Percentiles rank a stretch among this genome's conserved stretches.
These are phyloP conservation scores for Micropoecilia bifurca DNA, from an alignment of 2,797 vertebrate genomes.

Conservation along the genomic window DNA sequence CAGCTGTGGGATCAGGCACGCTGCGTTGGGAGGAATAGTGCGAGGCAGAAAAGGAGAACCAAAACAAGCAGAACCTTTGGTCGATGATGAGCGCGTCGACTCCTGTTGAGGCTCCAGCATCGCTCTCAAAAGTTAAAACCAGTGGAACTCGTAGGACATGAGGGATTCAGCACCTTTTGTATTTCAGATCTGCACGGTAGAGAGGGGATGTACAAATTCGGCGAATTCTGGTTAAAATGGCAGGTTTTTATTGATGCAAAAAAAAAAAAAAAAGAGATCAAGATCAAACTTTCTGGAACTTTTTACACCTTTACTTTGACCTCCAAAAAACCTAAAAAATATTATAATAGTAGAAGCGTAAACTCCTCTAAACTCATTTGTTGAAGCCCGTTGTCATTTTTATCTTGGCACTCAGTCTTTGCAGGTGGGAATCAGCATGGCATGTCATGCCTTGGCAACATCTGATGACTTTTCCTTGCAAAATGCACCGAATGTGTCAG, in stretches of 20 bases:
- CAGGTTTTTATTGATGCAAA: neutral
- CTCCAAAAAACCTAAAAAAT: neutral
- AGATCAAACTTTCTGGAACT: neutral
- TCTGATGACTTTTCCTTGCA: neutral
- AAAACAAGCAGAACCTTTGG: slow-evolving; percentile 39
- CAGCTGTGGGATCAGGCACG: slow-evolving; percentile 75
- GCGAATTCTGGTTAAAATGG: neutral
- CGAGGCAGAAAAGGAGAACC: slow-evolving; percentile 37
- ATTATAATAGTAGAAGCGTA: neutral
- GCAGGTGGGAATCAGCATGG: neutral
- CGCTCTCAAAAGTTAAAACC: slow-evolving; percentile 19
- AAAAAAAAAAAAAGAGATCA: neutral
- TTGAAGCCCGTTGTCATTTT: neutral
- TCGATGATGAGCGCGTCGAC: slow-evolving; percentile 9
- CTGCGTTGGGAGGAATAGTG: slow-evolving; percentile 64
- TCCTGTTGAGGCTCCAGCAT: slow-evolving; percentile 6
- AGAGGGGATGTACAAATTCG: neutral
- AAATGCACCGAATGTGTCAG: neutral
- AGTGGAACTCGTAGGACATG: neutral
- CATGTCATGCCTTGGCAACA: neutral
- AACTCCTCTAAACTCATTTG: neutral
- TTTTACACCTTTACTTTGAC: neutral
- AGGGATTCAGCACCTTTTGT: neutral
- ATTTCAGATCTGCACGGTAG: neutral
- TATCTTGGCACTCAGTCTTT: neutral